Base-by-base conservation (phyloP, 2,797 vertebrate species). In the Phataginus tetradactyla region DNA sequence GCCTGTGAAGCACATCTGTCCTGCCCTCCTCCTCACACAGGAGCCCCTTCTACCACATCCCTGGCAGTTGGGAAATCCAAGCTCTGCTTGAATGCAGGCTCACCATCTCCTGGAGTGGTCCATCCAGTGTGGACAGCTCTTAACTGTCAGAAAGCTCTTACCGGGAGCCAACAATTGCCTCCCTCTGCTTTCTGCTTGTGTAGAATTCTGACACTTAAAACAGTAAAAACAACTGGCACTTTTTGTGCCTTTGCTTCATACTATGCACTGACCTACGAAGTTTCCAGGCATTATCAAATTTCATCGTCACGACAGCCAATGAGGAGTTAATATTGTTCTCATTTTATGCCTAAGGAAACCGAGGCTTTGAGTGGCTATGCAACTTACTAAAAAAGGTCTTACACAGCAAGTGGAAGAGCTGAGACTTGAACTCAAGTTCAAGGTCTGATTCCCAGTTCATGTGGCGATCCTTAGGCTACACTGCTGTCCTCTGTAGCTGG, bases 191-290 rank as follows among this genome's bases (percentile, higher is more conserved):
- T 34, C 57, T 32, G 71, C 32, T 55, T 32, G 29, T 20, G 37
- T 7, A 49, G 72, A 97, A 78, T 12, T 90, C 27, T 77, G 66
- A 75, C 57, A 55, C 49, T 74, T 66, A 80, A 90, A 32, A 27
- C 10, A 32, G 39, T 37, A 64, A 34, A 64, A 81, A n/a, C 51
- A 77, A 49, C 20, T 57, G 68, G 13, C 18, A 29, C 34, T 66
- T 75, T 29, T 49, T 57, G 34, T 34, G 32, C 32, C 59, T 37
- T 90, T 42, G 75, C 12, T 96, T 84, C 4, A 5, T 9, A 57
- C 32, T 20, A 37, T 8, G 27, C 10, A 37, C 27, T 49, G 68
- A 37, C 23, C 87, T 45, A 71, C 39, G 29, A 59, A 15, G 3
- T 79, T 91, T 86, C 68, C 45, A 34, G 42, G 3, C 17, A 34